Base-by-base conservation (phyloP, 2,113 vertebrate species). In the Hippopotamus amphibius region DNA sequence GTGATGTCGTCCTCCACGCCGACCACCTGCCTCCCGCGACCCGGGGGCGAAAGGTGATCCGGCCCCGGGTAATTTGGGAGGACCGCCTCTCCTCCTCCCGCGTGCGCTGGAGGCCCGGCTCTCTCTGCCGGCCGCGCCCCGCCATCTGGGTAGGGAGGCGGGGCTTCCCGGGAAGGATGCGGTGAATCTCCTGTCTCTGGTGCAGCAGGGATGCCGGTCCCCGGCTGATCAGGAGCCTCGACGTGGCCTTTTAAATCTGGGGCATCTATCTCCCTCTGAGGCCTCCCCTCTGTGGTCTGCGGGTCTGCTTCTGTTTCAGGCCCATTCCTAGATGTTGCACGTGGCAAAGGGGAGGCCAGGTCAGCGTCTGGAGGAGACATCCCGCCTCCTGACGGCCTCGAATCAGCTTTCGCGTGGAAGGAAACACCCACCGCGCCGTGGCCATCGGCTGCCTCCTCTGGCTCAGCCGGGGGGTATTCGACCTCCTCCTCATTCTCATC, bases 1-100 rank as follows among this genome's bases (percentile, higher is more conserved):
- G 98, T 80, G 28, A 98, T 93, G 0, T 99, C 98, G 14, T 99
- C 99, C 13, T 99, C 99, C 97, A 99, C 99, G 0, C 98, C 99
- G 1, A 99, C 98, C 6, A 99, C 98, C 2, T 98, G 98, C 9
- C 98, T 98, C 53, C 98, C 98, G 0, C 93, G 98, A 93, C 97
- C 97, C 46, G 97, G 92, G 4, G 97, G 97, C 0, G 97, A 95
- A 1, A 80, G n/a, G 59, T 53, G 97, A 53, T 96, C 94, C 0
- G 96, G 90, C 48, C 97, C 79, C 4, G 98, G 97, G 95, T 94
- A 74, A 50, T 96, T 57, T 33, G 88, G 97, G 57, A 1, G 71
- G 61, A 97, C 46, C 4, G 3, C 50, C 0, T 96, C 93, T 43
- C 89, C 46, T 1, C 46, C 4, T 0, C 46, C 4, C 0, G 92